These are phyloP conservation scores for Ichneumon xanthorius DNA, from an alignment of 2,888 invertebrate genomes.

Conservation along the genomic window DNA sequence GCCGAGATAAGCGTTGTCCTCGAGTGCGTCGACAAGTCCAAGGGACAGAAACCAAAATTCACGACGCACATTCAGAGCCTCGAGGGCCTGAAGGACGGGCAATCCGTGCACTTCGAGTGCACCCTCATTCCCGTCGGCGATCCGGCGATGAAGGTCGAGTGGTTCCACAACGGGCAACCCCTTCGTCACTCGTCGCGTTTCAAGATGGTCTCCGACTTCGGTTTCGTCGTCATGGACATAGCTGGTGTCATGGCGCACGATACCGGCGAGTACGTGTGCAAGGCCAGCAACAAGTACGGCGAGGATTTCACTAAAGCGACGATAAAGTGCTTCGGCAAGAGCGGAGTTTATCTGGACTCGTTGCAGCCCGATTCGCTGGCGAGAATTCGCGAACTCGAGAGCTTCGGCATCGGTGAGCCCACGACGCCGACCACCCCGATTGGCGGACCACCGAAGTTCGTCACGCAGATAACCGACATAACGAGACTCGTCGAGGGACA, in stretches of 20 bases:
- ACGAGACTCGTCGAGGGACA: slow-evolving; percentile 97
- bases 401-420: slow-evolving; percentile 88
- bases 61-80: slow-evolving; percentile 94
- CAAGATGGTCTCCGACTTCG: slow-evolving; percentile 97
- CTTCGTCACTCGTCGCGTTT: slow-evolving; percentile 95
- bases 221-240: slow-evolving; percentile 97
- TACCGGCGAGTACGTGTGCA: slow-evolving; percentile 96
- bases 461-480: slow-evolving; percentile 94
- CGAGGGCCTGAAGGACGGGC: slow-evolving; percentile 95
- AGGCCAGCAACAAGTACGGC: slow-evolving; percentile 96
- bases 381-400: slow-evolving; percentile 94
- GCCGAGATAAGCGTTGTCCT: slow-evolving; percentile 94
- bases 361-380: slow-evolving; percentile 96
- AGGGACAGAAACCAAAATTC: slow-evolving; percentile 95
- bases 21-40: slow-evolving; percentile 93
- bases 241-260: slow-evolving; percentile 97
- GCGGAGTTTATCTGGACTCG: slow-evolving; percentile 95
- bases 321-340: slow-evolving; percentile 92
- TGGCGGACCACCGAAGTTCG: slow-evolving; percentile 94
- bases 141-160: slow-evolving; percentile 97
- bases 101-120: slow-evolving; percentile 98
- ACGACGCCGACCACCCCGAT: slow-evolving; percentile 89
- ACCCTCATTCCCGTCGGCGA: slow-evolving; percentile 97
- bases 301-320: slow-evolving; percentile 95
- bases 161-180: slow-evolving; percentile 97